These are phyloP conservation scores for Enteromius trimaculatus DNA, from an alignment of 2,797 vertebrate genomes.

Conservation along the genomic window DNA sequence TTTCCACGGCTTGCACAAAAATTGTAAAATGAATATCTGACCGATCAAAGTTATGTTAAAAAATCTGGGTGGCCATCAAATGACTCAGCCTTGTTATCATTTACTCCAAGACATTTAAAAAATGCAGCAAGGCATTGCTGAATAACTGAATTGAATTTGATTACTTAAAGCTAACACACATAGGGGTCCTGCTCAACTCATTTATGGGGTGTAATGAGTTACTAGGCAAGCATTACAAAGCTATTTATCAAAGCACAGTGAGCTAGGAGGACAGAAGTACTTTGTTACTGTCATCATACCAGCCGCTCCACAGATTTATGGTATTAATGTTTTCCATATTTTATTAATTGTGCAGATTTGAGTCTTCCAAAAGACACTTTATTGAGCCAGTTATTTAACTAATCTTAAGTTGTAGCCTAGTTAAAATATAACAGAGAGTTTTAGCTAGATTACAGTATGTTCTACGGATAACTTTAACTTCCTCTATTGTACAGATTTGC, in stretches of 20 bases:
- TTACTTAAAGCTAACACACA: slow-evolving; percentile 70
- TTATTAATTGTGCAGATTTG: slow-evolving; percentile 22
- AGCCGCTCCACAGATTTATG: slow-evolving; percentile 46
- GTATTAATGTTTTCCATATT: slow-evolving; percentile 29
- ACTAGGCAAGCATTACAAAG: slow-evolving; percentile 64
- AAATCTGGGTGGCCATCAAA: neutral
- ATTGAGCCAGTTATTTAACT: neutral
- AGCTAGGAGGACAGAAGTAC: slow-evolving; percentile 54
- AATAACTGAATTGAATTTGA: slow-evolving; percentile 71
- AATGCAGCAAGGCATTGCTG: slow-evolving; percentile 48
- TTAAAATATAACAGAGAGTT: neutral
- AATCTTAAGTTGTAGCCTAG: neutral
- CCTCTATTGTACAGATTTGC: neutral
- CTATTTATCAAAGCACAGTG: slow-evolving; percentile 68
- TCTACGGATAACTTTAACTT: neutral
- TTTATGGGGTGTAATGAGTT: slow-evolving; percentile 71
- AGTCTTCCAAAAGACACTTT: neutral
- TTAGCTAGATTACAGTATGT: neutral
- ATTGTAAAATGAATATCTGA: neutral
- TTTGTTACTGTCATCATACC: slow-evolving; percentile 54
- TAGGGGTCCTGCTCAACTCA: slow-evolving; percentile 61
- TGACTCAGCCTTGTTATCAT: slow-evolving; percentile 26
- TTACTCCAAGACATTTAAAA: slow-evolving; percentile 20
- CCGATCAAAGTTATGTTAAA: neutral
- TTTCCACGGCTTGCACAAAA: neutral